phyloP scores from a whole-genome alignment of 2,888 invertebrate genomes.

The Catocala fraxini region DNA sequence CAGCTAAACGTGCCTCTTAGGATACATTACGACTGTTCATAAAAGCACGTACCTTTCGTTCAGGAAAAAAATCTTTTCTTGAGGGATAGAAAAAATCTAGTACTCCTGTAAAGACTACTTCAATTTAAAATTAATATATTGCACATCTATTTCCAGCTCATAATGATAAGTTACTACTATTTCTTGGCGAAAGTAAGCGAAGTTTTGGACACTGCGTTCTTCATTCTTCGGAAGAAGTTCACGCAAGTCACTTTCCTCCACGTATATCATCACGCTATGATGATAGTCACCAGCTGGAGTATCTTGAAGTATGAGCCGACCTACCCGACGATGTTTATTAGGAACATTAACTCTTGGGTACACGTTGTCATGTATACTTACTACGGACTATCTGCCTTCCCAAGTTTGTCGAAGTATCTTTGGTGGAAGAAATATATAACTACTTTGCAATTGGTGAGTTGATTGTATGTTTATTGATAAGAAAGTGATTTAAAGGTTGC shows the following conservation, averaged over 20 bases:
- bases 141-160: conserved; percentile 67
- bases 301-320: conserved; percentile 92
- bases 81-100: too few relatives aligned
- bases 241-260: conserved; percentile 94
- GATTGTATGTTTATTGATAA: conserved; percentile 12
- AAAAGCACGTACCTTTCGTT: too few relatives aligned
- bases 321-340: conserved; percentile 88
- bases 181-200: conserved; percentile 93
- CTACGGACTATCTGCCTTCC: conserved; percentile 92
- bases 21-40: too few relatives aligned
- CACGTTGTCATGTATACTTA: conserved; percentile 95
- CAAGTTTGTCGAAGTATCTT: conserved; percentile 91
- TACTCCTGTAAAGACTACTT: too few relatives aligned
- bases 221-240: conserved; percentile 92
- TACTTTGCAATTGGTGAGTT: conserved; percentile 91
- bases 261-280: conserved; percentile 95
- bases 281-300: conserved; percentile 92
- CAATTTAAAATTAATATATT: too few relatives aligned
- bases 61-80: too few relatives aligned
- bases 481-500: too few relatives aligned
- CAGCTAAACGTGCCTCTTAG: too few relatives aligned
- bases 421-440: conserved; percentile 97
- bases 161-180: conserved; percentile 80
- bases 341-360: conserved; percentile 90
- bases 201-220: conserved; percentile 94